Evolutionary conservation across 1,140 invertebrate genomes (phyloP), one percentile per base, ranked within the genome.

Genomic region (Centruroides sculpturatus): DNA sequence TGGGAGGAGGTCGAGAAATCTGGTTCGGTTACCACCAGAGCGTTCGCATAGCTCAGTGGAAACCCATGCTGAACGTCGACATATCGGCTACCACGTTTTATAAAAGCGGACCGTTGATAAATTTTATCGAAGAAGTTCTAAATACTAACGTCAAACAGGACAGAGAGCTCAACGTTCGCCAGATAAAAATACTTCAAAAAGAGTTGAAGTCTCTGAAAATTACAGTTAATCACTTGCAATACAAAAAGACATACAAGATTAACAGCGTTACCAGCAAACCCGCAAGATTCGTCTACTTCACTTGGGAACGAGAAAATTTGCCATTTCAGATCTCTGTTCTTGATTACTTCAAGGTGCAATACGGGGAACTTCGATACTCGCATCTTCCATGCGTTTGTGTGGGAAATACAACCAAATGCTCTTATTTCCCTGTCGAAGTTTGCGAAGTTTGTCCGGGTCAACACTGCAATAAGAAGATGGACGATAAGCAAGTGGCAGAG

Each of bases 341-440:
- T 2, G 13, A 59, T 7, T 63, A 63, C 48, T 63, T 63, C 48
- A 9, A 9, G 0, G 13, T 11, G 1, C 34, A 59, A 13, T 57
- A 63, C 23, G 23, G 5, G 3, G 11, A 7, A 6, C 49, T 74
- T 8, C 51, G 54, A 47, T 70, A 62, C 46, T 66, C 69, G 2
- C 60, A 69, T 51, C 57, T 74, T 7, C 72, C 73, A 8, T 75
- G 73, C 56, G 47, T 73, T 3, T 66, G 69, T 46, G 70, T 69
- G 11, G 70, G 73, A 23, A 69, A 54, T 8, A 36, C 48, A 9
- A 47, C 47, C 8, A 62, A 62, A 41, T 50, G 55, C 9, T 66
- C 65, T 7, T 70, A 69, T 58, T 62, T 74, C 7, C 72, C 73
- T 5, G 54, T 73, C 12, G 72, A 74, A 61, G 64, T 72, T 12